phyloP scores from a whole-genome alignment of 1,140 invertebrate species.

The Hyles euphorbiae region DNA sequence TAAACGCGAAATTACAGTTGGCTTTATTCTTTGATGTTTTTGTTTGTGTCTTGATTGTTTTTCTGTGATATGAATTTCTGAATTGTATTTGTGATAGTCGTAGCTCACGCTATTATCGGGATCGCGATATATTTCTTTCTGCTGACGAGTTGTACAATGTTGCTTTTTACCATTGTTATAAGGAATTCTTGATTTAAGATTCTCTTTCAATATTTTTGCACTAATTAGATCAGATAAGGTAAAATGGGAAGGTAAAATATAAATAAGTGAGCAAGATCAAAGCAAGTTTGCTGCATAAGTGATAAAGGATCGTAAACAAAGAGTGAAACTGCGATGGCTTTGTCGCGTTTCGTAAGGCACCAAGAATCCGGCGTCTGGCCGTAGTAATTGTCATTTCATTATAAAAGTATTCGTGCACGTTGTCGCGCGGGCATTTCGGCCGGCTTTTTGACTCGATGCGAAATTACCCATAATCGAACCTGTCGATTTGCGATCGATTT shows the following conservation, averaged over 20 bases:
- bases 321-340: not conserved
- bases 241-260: too few relatives aligned
- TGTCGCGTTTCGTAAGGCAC: slow-evolving; percentile 35
- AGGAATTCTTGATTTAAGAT: too few relatives aligned
- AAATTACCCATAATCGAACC: slow-evolving; percentile 66
- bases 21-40: slow-evolving; percentile 3
- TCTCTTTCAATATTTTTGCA: too few relatives aligned
- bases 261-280: too few relatives aligned
- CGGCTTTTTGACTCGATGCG: slow-evolving; percentile 45
- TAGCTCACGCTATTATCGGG: too few relatives aligned
- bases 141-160: too few relatives aligned
- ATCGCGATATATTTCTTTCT: too few relatives aligned
- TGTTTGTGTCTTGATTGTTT: too few relatives aligned
- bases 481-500: slow-evolving; percentile 48
- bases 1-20: slow-evolving; percentile 5
- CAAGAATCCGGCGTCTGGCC: slow-evolving; percentile 43
- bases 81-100: too few relatives aligned
- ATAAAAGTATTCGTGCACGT: slow-evolving; percentile 61
- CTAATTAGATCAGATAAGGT: too few relatives aligned
- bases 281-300: not conserved
- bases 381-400: slow-evolving; percentile 73
- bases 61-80: too few relatives aligned
- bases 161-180: too few relatives aligned
- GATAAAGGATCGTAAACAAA: not conserved
- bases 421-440: slow-evolving; percentile 37